phyloP scores from a whole-genome alignment of 2,113 vertebrate genomes.

The Heptranchias perlo region DNA sequence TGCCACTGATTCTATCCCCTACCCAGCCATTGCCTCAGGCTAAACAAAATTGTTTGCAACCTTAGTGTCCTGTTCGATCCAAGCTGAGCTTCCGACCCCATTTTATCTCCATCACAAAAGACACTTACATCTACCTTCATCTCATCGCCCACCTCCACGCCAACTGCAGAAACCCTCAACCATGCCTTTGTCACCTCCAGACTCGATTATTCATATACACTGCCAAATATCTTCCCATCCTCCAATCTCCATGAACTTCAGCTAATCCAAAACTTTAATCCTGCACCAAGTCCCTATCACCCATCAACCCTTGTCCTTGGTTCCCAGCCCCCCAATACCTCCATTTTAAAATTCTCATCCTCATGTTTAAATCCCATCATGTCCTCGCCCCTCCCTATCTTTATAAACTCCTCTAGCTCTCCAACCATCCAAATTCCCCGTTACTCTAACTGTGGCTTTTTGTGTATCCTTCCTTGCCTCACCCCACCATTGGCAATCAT shows the following conservation, averaged over 20 bases:
- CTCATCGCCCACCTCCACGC: neutral
- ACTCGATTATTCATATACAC: neutral
- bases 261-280: neutral
- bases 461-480: neutral
- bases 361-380: neutral
- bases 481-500: too few relatives aligned
- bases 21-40: neutral
- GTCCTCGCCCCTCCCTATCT: neutral
- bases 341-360: neutral
- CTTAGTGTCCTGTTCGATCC: neutral
- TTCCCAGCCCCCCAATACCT: too few relatives aligned
- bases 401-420: neutral
- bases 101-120: too few relatives aligned
- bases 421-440: neutral
- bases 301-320: neutral
- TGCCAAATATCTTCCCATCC: neutral
- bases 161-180: too few relatives aligned
- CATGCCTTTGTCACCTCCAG: neutral
- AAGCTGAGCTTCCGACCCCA: too few relatives aligned
- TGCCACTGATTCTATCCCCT: neutral
- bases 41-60: neutral
- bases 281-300: neutral
- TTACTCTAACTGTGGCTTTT: neutral
- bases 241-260: neutral
- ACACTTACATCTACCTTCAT: neutral